Base-by-base conservation (phyloP, 1,140 invertebrate species). In the Orius insidiosus region DNA sequence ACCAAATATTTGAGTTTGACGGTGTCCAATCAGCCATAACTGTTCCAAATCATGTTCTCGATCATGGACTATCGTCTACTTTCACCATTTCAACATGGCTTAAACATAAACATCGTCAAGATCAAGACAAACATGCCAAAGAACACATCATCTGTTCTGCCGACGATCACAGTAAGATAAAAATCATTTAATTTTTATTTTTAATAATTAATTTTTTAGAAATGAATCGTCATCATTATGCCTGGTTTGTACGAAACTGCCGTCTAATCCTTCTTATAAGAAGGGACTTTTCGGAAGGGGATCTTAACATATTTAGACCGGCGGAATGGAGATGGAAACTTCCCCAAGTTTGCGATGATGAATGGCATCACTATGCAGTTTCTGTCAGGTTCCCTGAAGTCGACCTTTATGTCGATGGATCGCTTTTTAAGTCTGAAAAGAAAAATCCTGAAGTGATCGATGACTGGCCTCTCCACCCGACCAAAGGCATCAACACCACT, bases 401-500 rank as follows among this genome's bases (percentile, higher is more conserved):
- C 9, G 76, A 76, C 47, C 65, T 96, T 16, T 90, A 76, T 60
- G 75, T 96, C 49, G 94, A 98, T 65, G 94, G 94, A 0, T 76
- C 83, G 58, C 63, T 78, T 11, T 84, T 85, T 65, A 69, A 78
- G 4, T 70, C 73, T 41, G 80, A 85, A 54, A 78, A 81, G 59
- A 79, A 80, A 52, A 93, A 92, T 56, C 87, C 90, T 0, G 93
- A 98, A 63, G 86, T 98, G 19, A 90, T 98, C 58, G 94, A 98
- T 63, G 95, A 98, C 64, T 98, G 94, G 94, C 93, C 95, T n/a
- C 68, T 98, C n/a, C 95, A 98, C 63, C 85, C 87, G 15, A 86
- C 89, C 0, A 86, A 89, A 51, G 87, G 80, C 8, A 75, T 92
- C 48, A 94, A 93, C 60, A 98, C 93, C 4, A 92, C 88, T 11